Evolutionary conservation across 1,140 invertebrate genomes (phyloP), one percentile per base, ranked within the genome.

Genomic region (Dermatophagoides farinae): DNA sequence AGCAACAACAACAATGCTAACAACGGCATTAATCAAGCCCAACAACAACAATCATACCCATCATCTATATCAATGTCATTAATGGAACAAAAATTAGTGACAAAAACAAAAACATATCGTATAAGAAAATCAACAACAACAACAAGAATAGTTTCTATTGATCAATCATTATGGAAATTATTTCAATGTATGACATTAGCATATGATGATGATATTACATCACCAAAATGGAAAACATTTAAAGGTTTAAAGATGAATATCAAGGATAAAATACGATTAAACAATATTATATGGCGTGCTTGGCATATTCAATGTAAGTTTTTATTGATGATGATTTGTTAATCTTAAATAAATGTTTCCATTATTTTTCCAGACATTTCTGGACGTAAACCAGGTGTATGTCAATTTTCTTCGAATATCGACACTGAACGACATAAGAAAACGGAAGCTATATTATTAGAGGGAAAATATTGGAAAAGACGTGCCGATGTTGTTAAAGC

Each of bases 261-360:
- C 83, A 97, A 97, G 72, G 91, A 97, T 75, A 95, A 97, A 77
- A 97, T 99, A 67, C 81, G 95, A 66, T 76, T 99, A 60, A 99
- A 99, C 78, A 99, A 99, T 74, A 89, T 98, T 60, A 99, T 99
- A 68, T 99, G 95, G 95, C 80, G 95, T 71, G 97, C 93, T 72
- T 99, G 95, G 91, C 91, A 97, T 74, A 91, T 98, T 86, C 95
- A 99, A 75, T 99, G 91, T 96, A 78, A 85, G 84, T 82, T 55
- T 18, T 18, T 40, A n/a, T 10, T 11, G 11, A 12, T 31, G 14
- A 31, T 49, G 6, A 22, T 38, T 43, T 61, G 8, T 18, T 18
- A 55, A 55, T 25, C 39, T 40, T 20, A 16, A 31, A 1, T 64
- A 18, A 11, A 55, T n/a, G 12, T 31, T 31, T 31, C 8, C 31